Evolutionary conservation across 2,888 invertebrate species (phyloP).

Genomic region (Criorhina ranunculi): DNA sequence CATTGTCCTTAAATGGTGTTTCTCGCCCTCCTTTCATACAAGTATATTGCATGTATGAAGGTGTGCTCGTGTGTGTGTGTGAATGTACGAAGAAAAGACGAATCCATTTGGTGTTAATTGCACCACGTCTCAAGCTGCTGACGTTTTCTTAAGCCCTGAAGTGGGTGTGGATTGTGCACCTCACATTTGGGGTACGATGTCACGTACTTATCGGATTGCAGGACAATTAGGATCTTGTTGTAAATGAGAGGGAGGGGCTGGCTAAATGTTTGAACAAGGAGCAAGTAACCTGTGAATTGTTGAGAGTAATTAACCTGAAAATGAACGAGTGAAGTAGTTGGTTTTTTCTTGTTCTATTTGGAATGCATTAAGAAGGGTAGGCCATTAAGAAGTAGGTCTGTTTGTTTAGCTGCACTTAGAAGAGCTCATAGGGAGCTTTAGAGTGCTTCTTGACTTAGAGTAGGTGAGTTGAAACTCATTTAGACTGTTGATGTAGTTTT

Average conservation of each 20-base stretch:
- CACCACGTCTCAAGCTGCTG: slow-evolving; percentile 36
- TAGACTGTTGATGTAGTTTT: too few species aligned
- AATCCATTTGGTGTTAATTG: slow-evolving; percentile 56
- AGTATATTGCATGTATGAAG: background rate
- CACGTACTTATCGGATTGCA: slow-evolving; percentile 19
- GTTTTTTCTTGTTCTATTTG: too few species aligned
- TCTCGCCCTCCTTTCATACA: background rate
- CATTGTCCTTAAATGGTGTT: slow-evolving; percentile 14
- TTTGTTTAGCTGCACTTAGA: background rate
- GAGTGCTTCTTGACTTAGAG: too few species aligned
- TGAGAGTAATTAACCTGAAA: slow-evolving; percentile 43
- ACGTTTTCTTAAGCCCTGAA: slow-evolving; percentile 24
- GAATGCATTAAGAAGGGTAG: too few species aligned
- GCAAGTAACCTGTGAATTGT: slow-evolving; percentile 7
- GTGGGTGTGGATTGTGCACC: slow-evolving; percentile 5
- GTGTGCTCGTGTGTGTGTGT: too few species aligned
- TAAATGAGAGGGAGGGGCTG: background rate
- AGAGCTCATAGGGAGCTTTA: too few species aligned
- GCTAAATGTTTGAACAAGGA: background rate
- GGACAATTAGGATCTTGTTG: slow-evolving; percentile 20
- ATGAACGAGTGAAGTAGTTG: background rate
- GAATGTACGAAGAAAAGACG: slow-evolving; percentile 19
- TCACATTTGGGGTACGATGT: slow-evolving; percentile 11
- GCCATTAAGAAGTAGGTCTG: background rate
- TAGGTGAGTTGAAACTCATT: too few species aligned